Percentiles rank a stretch among this genome's conserved stretches.
These are phyloP conservation scores for Trididemnum nubilum DNA, from an alignment of 23 tunicate species.

Conservation along the genomic window DNA sequence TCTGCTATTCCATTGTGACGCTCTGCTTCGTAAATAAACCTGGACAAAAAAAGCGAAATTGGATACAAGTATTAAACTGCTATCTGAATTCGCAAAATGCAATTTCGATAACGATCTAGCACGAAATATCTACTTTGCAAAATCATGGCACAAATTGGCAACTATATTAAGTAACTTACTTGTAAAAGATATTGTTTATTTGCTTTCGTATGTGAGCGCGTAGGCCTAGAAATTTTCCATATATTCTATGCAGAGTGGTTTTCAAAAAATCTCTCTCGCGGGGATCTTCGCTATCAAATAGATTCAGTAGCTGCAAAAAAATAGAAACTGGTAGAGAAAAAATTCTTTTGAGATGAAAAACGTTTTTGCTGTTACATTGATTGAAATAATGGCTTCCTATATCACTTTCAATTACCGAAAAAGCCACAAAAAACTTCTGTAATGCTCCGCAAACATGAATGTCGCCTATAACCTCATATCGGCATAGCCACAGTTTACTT, in stretches of 20 bases:
- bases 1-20: conserved; percentile 98
- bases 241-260: conserved; percentile 96
- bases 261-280: conserved; percentile 96
- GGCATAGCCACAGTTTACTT: no score
- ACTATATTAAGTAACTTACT: conserved; percentile 35
- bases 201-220: conserved; percentile 96
- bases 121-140: neutral
- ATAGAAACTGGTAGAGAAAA: no score
- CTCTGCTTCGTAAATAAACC: conserved; percentile 95
- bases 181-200: conserved; percentile 95
- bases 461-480: no score
- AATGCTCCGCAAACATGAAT: no score
- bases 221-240: conserved; percentile 97
- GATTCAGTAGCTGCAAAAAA: conserved; percentile 77
- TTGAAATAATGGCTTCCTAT: no score
- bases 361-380: no score
- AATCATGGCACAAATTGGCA: neutral
- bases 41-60: conserved; percentile 16
- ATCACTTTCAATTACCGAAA: no score
- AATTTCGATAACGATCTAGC: neutral
- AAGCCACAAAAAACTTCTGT: no score
- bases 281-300: conserved; percentile 98
- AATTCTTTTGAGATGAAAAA: neutral
- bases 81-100: neutral
- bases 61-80: neutral